Percentiles rank a stretch among this genome's conserved stretches.
These are phyloP conservation scores for Burhinus bistriatus DNA, from an alignment of 2,113 vertebrate genomes.

Conservation along the genomic window DNA sequence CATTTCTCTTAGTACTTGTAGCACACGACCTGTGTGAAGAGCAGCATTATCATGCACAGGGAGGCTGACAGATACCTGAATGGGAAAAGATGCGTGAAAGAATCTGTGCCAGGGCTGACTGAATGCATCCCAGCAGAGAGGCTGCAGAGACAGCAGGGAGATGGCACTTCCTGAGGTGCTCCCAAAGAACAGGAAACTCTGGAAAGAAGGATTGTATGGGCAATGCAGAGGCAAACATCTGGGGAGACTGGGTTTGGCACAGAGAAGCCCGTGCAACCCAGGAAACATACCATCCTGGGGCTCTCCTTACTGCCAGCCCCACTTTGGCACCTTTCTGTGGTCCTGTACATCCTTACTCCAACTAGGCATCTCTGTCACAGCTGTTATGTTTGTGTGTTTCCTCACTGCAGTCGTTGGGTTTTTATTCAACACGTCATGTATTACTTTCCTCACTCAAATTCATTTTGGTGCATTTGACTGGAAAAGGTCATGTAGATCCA, in stretches of 20 bases:
- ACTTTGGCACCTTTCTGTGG: not conserved
- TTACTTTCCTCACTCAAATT: constrained; percentile 8
- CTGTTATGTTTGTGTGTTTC: not conserved
- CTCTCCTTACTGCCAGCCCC: not conserved
- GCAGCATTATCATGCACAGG: not conserved
- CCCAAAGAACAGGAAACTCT: not conserved
- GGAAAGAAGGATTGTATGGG: not conserved
- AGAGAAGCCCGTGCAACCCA: not conserved
- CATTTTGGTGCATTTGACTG: constrained; percentile 12
- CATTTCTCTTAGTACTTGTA: constrained; percentile 15
- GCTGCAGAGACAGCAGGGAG: not conserved
- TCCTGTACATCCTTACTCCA: not conserved
- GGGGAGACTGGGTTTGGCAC: not conserved
- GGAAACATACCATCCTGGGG: not conserved
- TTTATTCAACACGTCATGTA: not conserved
- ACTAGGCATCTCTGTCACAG: not conserved
- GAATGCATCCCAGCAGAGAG: not conserved
- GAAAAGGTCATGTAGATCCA: constrained; percentile 43
- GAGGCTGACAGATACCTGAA: not conserved
- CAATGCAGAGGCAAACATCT: not conserved
- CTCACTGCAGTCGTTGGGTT: not conserved
- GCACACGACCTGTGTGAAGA: not conserved
- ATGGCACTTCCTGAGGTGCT: not conserved
- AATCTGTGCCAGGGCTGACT: not conserved
- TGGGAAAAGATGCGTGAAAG: not conserved